Conservation (phyloP, 2,797 vertebrate species). For the Platyrinchus mystaceus region DNA sequence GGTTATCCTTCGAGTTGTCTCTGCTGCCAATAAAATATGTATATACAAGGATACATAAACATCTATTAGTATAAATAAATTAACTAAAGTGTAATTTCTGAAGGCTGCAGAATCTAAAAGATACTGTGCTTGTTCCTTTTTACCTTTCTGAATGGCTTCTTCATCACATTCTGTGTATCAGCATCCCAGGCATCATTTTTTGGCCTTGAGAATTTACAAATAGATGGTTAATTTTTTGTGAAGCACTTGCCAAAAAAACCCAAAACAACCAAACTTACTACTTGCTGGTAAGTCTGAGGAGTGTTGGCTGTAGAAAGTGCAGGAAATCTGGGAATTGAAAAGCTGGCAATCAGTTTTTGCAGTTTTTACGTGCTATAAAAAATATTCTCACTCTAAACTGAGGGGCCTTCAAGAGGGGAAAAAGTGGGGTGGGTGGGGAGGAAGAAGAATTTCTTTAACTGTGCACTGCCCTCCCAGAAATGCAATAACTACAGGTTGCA, state of each 20-base stretch:
- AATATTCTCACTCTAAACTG: not conserved
- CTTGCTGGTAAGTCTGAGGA: not conserved
- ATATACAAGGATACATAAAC: not conserved
- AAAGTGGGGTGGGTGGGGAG: rapidly evolving
- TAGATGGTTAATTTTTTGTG: not conserved
- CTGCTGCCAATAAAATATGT: not conserved
- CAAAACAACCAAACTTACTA: not conserved
- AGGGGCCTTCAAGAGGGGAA: not conserved
- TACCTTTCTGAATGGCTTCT: not conserved
- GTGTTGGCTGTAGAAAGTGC: not conserved
- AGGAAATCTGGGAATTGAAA: not conserved
- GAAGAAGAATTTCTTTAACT: not conserved
- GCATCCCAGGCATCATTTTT: not conserved
- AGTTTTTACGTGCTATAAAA: not conserved
- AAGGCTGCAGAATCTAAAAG: not conserved
- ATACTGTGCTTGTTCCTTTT: not conserved
- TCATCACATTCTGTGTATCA: not conserved
- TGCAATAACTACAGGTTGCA: not conserved
- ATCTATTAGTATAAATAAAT: not conserved
- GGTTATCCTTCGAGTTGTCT: not conserved
- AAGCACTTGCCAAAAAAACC: not conserved
- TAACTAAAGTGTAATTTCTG: not conserved
- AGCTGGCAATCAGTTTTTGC: not conserved
- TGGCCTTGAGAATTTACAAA: not conserved
- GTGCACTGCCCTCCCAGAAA: not conserved